phyloP scores from a whole-genome alignment of 2,113 vertebrate species.

The Pampusana beccarii region DNA sequence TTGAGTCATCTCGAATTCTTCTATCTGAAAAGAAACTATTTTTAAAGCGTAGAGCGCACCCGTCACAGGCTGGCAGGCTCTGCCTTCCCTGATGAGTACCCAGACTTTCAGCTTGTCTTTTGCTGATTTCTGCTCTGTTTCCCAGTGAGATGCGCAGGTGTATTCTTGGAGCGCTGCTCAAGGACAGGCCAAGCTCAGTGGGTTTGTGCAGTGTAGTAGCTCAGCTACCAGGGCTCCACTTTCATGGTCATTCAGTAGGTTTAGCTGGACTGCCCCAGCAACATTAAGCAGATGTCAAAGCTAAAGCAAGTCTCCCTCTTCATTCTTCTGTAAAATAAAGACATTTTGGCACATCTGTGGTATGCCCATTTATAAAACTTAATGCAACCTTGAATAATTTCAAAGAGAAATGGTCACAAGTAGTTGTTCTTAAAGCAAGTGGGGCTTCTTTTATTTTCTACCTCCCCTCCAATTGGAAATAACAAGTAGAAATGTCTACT shows the following conservation, averaged over 20 bases:
- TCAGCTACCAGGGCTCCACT: background rate
- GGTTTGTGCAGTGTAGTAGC: accelerated
- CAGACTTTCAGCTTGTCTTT: background rate
- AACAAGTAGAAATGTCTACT: background rate
- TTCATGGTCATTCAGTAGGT: background rate
- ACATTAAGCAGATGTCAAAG: background rate
- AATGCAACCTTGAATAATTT: background rate
- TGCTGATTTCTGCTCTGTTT: background rate
- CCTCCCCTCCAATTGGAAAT: background rate
- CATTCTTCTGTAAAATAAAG: background rate
- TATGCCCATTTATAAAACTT: background rate
- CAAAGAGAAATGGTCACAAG: background rate
- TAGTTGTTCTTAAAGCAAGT: background rate
- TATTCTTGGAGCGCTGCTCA: background rate
- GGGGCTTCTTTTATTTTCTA: background rate
- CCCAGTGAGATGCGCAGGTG: accelerated
- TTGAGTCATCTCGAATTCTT: background rate
- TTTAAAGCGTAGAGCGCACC: background rate
- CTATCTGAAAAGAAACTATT: slow-evolving; percentile 10
- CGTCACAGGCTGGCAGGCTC: background rate
- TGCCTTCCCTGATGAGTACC: background rate
- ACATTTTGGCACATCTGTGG: background rate
- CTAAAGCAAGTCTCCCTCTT: background rate
- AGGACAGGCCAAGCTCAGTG: background rate
- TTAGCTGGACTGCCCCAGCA: background rate